Percentiles rank a stretch among this genome's conserved stretches.
phyloP scores from a whole-genome alignment of 2,797 vertebrate genomes.

The Molossus alvarezi region DNA sequence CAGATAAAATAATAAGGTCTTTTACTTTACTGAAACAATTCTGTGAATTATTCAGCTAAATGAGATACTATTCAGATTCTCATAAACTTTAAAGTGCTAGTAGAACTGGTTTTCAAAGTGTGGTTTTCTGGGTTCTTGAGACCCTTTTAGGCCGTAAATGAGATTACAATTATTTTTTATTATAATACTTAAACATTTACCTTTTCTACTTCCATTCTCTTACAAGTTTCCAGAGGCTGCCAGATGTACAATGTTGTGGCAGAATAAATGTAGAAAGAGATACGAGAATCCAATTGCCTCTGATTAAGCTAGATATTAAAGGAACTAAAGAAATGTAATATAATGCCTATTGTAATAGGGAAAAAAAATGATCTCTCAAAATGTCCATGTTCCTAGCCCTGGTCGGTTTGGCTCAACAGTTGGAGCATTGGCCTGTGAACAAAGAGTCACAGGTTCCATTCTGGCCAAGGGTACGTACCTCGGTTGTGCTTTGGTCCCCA shows the following conservation, averaged over 20 bases:
- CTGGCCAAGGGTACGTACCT: too few relatives aligned
- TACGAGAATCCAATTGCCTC: background rate
- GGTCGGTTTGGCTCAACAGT: too few relatives aligned
- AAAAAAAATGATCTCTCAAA: background rate
- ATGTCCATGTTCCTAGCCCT: background rate
- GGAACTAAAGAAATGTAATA: background rate
- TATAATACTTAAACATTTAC: background rate
- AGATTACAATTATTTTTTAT: conserved; percentile 50
- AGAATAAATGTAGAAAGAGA: background rate
- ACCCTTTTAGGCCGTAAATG: background rate
- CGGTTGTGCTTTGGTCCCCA: too few relatives aligned
- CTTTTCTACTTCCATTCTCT: conserved; percentile 10
- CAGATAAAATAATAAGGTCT: background rate
- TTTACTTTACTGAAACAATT: conserved; percentile 28
- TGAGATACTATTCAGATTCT: background rate
- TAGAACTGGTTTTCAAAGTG: background rate
- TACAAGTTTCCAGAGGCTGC: background rate
- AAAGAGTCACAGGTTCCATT: too few relatives aligned
- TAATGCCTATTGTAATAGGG: background rate
- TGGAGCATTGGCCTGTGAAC: too few relatives aligned
- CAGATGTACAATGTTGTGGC: background rate
- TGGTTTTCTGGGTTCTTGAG: background rate
- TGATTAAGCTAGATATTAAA: background rate
- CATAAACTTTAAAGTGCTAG: background rate
- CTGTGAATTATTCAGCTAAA: conserved; percentile 20